Base-by-base conservation (phyloP, 2,113 vertebrate genomes). In the Cheirogaleus medius region DNA sequence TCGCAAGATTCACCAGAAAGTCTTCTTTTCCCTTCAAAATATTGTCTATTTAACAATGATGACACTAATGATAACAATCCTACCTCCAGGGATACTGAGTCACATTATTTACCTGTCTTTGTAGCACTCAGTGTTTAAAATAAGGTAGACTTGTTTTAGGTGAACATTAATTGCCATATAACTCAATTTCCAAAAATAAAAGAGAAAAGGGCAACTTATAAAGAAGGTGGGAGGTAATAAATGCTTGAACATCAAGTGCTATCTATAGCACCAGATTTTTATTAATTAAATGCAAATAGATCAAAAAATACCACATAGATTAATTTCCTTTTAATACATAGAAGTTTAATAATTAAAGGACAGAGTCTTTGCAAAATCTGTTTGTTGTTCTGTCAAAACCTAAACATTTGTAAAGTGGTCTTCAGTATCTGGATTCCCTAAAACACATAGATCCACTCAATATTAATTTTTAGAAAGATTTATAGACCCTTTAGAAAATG, bases 241-340 rank as follows among this genome's bases (percentile, higher is more conserved):
- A 18, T 92, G 29, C 11, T 94, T 89, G 44, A 90, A 95, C 73
- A 77, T 94, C 73, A 96, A 94, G 91, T 95, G 86, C 34, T 81
- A 91, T 80, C 44, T 64, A 96, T 23, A 69, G 14, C 83, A 89
- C 44, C 34, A 77, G 42, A 88, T 39, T 86, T 96, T 86, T 71
- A 92, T 87, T 91, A 92, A 95, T 93, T 95, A 90, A 93, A 47
- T 96, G n/a, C 14, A 97, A 97, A 56, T 91, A 21, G 14, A 84
- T 66, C 21, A 87, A 96, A 97, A 94, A 74, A n/a, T 76, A 34
- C 6, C 23, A 69, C 0, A 10, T 44, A 7, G 64, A 71, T 84
- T 89, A 49, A 83, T 90, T 96, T 96, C 6, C 32, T 96, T 89
- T 96, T 78, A 90, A 92, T 78, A 82, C 7, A 86, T 10, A 82